Evolutionary conservation across 2,888 invertebrate genomes (phyloP).

Genomic region (Troilus luridus): DNA sequence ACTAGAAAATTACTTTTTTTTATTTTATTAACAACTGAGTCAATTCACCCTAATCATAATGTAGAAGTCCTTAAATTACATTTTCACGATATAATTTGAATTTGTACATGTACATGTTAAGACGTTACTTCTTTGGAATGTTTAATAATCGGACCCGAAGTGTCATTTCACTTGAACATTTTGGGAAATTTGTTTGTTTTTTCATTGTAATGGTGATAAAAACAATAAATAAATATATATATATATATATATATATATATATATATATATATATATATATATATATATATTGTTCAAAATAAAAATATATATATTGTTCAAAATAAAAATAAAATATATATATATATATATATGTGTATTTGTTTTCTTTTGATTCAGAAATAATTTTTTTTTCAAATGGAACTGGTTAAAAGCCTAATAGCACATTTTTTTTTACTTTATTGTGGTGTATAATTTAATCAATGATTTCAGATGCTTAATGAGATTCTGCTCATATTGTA

Average conservation of each 20-base stretch:
- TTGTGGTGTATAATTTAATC: background rate
- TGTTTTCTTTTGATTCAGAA: background rate
- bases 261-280: too few species aligned
- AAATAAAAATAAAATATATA: too few species aligned
- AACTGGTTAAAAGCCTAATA: background rate
- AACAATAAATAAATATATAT: background rate
- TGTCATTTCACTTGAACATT: background rate
- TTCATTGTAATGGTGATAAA: background rate
- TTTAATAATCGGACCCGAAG: slow-evolving; percentile 23
- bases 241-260: too few species aligned
- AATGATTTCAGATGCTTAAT: background rate
- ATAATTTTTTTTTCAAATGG: background rate
- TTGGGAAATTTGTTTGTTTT: background rate
- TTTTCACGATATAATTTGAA: slow-evolving; percentile 6
- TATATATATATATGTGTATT: too few species aligned
- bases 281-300: too few species aligned
- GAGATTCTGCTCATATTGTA: background rate
- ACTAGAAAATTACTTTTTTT: background rate
- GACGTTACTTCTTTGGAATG: slow-evolving; percentile 37
- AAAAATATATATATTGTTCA: too few species aligned
- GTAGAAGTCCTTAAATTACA: slow-evolving; percentile 14
- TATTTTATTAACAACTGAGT: background rate
- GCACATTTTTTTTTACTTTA: background rate
- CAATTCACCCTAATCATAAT: slow-evolving; percentile 43
- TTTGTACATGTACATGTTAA: slow-evolving; percentile 13